Conservation (phyloP, 1,140 invertebrate species). For the Schlechtendalia chinensis region DNA sequence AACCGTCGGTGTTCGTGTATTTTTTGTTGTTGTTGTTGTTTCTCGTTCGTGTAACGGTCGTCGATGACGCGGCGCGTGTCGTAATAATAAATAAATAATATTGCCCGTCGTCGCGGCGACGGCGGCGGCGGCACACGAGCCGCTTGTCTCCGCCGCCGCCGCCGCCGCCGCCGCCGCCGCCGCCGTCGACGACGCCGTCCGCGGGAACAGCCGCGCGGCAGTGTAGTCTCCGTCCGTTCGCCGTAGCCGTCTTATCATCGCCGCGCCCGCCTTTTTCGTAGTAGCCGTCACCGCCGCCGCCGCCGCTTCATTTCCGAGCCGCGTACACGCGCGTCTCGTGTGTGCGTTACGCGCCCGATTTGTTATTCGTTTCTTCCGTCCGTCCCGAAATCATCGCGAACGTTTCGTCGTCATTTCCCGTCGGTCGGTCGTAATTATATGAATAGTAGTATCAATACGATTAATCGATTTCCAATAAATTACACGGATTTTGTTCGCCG, state of each 20-base stretch:
- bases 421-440: too few species aligned
- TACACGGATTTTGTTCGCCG: too few species aligned
- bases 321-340: neutral
- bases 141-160: neutral
- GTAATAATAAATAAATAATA: constrained; percentile 25
- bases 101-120: neutral
- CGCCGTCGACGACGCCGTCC: neutral
- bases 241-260: constrained; percentile 26
- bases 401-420: neutral
- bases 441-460: too few species aligned
- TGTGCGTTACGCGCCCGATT: neutral
- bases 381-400: neutral
- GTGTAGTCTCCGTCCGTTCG: constrained; percentile 8
- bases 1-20: too few species aligned
- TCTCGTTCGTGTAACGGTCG: constrained; percentile 24
- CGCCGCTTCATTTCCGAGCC: neutral
- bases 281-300: neutral
- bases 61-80: constrained; percentile 6
- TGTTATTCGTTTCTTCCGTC: neutral
- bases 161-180: neutral
- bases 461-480: too few species aligned
- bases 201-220: neutral
- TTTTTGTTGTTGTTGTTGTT: too few species aligned
- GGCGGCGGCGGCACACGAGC: neutral
- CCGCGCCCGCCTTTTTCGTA: constrained; percentile 28